These are phyloP conservation scores for Corbicula japonica DNA, from an alignment of 2,888 invertebrate species.

Conservation along the genomic window DNA sequence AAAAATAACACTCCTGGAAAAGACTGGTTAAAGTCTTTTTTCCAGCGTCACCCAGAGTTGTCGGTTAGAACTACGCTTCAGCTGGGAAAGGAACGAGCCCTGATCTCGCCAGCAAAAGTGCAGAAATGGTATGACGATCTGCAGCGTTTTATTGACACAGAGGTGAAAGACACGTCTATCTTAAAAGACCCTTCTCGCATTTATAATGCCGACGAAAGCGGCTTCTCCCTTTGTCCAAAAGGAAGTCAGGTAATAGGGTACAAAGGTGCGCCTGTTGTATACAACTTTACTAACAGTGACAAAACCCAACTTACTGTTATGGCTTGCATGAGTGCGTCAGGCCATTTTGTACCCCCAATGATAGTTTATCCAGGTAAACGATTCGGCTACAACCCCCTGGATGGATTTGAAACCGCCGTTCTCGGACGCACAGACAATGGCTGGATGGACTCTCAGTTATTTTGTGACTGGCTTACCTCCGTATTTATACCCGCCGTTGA, in stretches of 20 bases:
- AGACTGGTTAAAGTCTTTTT: neutral
- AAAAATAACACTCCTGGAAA: neutral
- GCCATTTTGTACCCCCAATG: slow-evolving; percentile 44
- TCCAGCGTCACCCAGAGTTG: slow-evolving; percentile 2
- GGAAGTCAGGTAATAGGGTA: slow-evolving; percentile 14
- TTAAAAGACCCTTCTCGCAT: neutral
- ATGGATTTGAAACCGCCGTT: slow-evolving; percentile 44
- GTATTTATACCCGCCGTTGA: slow-evolving; percentile 36
- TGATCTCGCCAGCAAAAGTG: neutral
- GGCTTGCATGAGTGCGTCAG: slow-evolving; percentile 13
- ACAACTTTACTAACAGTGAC: slow-evolving; percentile 6
- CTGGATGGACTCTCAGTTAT: slow-evolving; percentile 49
- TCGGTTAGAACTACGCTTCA: neutral
- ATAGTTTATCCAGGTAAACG: slow-evolving; percentile 47
- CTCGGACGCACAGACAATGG: slow-evolving; percentile 32
- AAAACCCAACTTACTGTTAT: slow-evolving; percentile 27
- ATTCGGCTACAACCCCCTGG: slow-evolving; percentile 37
- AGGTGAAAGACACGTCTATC: neutral
- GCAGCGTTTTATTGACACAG: neutral
- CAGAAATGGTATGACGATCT: slow-evolving; percentile 3
- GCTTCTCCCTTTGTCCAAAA: slow-evolving; percentile 1
- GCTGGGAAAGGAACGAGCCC: slow-evolving; percentile 5
- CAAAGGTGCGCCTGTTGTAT: slow-evolving; percentile 32
- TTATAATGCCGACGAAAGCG: slow-evolving; percentile 7
- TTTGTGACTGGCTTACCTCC: slow-evolving; percentile 29